Conservation (phyloP, 2,888 invertebrate genomes). For the Oscheius sp. region DNA sequence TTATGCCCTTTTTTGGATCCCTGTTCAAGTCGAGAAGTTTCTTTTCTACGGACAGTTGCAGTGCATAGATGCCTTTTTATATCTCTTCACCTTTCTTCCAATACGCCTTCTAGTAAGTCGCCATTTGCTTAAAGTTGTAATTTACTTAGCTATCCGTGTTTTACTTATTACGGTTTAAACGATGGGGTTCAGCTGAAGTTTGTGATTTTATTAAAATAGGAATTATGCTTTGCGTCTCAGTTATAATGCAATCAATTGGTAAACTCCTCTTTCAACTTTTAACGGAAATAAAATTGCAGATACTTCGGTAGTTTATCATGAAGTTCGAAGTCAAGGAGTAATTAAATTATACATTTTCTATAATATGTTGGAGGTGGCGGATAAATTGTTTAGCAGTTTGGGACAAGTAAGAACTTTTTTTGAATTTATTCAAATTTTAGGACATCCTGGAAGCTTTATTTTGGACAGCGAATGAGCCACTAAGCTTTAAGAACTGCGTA, state of each 20-base stretch:
- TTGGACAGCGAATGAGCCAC: constrained; percentile 96
- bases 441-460: constrained; percentile 96
- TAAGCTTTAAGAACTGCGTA: constrained; percentile 75
- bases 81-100: constrained; percentile 95
- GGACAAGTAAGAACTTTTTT: constrained; percentile 58
- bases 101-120: constrained; percentile 86
- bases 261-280: constrained; percentile 77
- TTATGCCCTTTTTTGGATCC: constrained; percentile 95
- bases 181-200: constrained; percentile 76
- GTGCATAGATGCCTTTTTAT: constrained; percentile 95
- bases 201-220: constrained; percentile 82
- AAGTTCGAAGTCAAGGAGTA: constrained; percentile 84
- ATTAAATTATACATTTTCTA: constrained; percentile 99
- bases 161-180: constrained; percentile 45
- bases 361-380: constrained; percentile 96
- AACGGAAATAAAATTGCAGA: constrained; percentile 31
- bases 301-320: constrained; percentile 55
- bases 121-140: neutral
- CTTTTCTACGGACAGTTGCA: constrained; percentile 90
- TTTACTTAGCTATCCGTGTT: constrained; percentile 54
- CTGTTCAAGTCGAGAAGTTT: constrained; percentile 81
- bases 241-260: constrained; percentile 87
- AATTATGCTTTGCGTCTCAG: constrained; percentile 57
- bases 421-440: constrained; percentile 76
- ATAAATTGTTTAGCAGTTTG: constrained; percentile 91